Evolutionary conservation across 1,140 invertebrate species (phyloP).

Genomic region (Paraescarpia echinospica): DNA sequence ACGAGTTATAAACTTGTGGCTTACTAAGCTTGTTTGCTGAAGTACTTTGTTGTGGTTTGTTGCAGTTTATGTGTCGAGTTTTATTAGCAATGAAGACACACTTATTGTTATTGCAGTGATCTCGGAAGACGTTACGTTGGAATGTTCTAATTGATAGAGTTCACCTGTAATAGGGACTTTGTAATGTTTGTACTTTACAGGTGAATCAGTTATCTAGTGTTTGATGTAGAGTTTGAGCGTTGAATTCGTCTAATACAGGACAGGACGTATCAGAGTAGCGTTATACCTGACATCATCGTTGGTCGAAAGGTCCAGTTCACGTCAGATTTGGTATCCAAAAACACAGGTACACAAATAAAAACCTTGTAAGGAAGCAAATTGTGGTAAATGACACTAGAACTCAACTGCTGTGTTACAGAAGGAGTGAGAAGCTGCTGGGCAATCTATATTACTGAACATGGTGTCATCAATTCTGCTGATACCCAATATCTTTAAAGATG

Average conservation of each 20-base stretch:
- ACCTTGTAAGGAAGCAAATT: neutral
- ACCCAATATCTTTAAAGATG: neutral
- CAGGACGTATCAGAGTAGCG: no score
- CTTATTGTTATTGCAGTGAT: neutral
- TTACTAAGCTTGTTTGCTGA: neutral
- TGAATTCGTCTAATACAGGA: no score
- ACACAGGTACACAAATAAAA: neutral
- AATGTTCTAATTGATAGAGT: neutral
- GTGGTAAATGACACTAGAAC: neutral
- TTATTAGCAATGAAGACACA: neutral
- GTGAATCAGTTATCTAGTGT: neutral
- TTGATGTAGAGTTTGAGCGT: no score
- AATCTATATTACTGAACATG: neutral
- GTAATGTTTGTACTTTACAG: neutral
- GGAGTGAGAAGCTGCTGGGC: neutral
- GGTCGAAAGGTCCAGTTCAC: neutral
- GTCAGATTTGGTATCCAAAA: neutral
- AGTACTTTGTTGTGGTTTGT: neutral
- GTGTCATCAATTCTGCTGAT: no score
- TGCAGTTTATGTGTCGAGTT: neutral
- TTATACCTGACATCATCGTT: no score
- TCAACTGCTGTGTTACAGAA: neutral
- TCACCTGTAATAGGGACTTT: neutral
- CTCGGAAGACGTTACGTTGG: neutral
- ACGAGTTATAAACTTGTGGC: neutral